phyloP scores from a whole-genome alignment of 1,140 invertebrate genomes.

The Lepidurus arcticus region DNA sequence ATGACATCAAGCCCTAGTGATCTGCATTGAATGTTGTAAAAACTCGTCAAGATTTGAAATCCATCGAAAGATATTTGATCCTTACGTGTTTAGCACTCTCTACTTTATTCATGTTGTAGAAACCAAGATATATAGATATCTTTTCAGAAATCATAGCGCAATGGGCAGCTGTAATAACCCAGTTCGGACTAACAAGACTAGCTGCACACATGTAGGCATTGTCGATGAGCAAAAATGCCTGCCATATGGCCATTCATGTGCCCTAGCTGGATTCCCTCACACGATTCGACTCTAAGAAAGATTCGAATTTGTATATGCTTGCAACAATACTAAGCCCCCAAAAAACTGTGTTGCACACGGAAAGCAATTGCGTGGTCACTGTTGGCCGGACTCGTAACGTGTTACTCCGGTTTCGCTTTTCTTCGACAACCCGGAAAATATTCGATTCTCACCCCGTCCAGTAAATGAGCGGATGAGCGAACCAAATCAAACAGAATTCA shows the following conservation, averaged over 20 bases:
- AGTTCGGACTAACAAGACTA: slow-evolving; percentile 44
- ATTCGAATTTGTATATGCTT: background rate
- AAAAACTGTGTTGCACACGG: background rate
- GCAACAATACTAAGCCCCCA: background rate
- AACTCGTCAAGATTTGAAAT: background rate
- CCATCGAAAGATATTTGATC: background rate
- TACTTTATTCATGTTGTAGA: background rate
- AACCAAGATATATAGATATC: background rate
- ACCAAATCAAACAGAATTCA: background rate
- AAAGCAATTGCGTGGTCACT: background rate
- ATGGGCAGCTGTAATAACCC: slow-evolving; percentile 48
- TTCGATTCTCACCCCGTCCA: too few species aligned
- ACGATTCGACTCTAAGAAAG: slow-evolving; percentile 32
- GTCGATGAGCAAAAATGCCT: slow-evolving; percentile 28
- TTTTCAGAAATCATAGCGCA: slow-evolving; percentile 38
- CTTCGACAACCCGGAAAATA: too few species aligned
- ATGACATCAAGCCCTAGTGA: background rate
- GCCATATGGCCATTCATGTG: slow-evolving; percentile 33
- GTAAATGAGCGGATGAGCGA: background rate
- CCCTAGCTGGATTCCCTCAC: slow-evolving; percentile 24
- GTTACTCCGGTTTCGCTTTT: background rate
- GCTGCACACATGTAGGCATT: slow-evolving; percentile 45
- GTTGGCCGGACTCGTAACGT: background rate
- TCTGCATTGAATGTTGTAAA: background rate
- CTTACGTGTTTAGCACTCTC: background rate